Base-by-base conservation (phyloP, 64 coral and sea anemone genomes). In the Montipora capricornis region DNA sequence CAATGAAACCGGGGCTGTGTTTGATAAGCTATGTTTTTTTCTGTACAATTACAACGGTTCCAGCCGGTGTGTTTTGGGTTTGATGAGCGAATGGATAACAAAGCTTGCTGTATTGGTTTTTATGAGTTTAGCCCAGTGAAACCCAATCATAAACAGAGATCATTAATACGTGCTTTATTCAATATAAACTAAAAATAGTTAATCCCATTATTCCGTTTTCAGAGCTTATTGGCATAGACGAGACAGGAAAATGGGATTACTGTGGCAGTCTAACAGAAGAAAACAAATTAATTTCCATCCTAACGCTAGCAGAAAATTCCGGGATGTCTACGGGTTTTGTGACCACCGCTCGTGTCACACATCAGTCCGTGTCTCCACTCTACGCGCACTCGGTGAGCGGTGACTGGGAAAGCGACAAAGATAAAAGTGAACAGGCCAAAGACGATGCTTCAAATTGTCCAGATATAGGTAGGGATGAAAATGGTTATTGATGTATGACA, bases 301-400 rank as follows among this genome's bases (percentile, higher is more conserved):
- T 96, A 6, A 93, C 84, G 52, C 74, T 90, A 13, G 95, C 95
- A 87, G 91, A 96, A 45, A 80, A 87, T 1, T 81, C 91, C 55
- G 91, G 91, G 73, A 96, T 96, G 95, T 90, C 91, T 15, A 96
- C 95, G 9, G 95, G 95, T 6, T 11, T 96, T 51, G 82, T 96
- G 52, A 93, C 87, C 1, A 89, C 87, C 47, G 79, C 90, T n/a
- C 95, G 95, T 0, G 66, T 82, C 0, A 96, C 95, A 11, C 95
- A 96, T 17, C 87, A 80, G 3, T 87, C 95, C 14, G 87, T 79
- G 5, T 20, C 91, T 17, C 29, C 74, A 3, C 78, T 93, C 20
- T 96, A 96, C 52, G 75, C 91, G 1, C 78, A 89, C 75, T 80
- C 87, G 1, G 50, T 92, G 26, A 90, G 80, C 59, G 47, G 95